Percentiles rank a stretch among this genome's conserved stretches.
Conservation (phyloP, 2,888 invertebrate genomes). For the Drosophila mayaguana region DNA sequence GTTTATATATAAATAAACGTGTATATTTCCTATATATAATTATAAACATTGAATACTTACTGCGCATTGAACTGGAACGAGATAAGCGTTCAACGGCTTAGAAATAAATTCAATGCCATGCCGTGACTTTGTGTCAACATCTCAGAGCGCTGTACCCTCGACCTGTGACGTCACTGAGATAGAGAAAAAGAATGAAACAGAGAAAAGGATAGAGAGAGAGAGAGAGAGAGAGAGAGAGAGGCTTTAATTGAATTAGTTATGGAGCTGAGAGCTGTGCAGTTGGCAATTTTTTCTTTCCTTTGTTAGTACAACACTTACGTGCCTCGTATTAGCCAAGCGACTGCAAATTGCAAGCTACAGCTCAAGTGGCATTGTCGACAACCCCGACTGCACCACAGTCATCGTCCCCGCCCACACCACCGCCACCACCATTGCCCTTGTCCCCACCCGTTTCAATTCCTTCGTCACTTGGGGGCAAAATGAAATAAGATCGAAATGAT, state of each 20-base stretch:
- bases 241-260: constrained; percentile 52
- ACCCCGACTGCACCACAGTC: background rate
- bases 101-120: constrained; percentile 52
- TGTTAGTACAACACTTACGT: constrained; percentile 28
- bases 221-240: constrained; percentile 4
- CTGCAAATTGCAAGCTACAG: constrained; percentile 22
- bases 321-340: constrained; percentile 36
- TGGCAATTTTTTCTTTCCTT: constrained; percentile 18
- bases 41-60: constrained; percentile 53
- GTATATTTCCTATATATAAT: constrained; percentile 45
- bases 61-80: constrained; percentile 66
- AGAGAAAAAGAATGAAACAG: background rate
- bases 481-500: constrained; percentile 77
- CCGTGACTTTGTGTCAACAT: constrained; percentile 20
- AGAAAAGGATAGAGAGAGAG: background rate
- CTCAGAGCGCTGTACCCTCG: background rate
- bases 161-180: constrained; percentile 29
- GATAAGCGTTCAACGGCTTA: constrained; percentile 59
- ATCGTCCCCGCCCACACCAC: background rate
- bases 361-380: constrained; percentile 22
- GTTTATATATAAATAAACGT: constrained; percentile 3
- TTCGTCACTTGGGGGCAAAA: constrained; percentile 48
- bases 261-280: constrained; percentile 19
- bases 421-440: background rate
- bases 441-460: background rate